Evolutionary conservation across 2,113 vertebrate genomes (phyloP).

Genomic region (Ptilonorhynchus violaceus): DNA sequence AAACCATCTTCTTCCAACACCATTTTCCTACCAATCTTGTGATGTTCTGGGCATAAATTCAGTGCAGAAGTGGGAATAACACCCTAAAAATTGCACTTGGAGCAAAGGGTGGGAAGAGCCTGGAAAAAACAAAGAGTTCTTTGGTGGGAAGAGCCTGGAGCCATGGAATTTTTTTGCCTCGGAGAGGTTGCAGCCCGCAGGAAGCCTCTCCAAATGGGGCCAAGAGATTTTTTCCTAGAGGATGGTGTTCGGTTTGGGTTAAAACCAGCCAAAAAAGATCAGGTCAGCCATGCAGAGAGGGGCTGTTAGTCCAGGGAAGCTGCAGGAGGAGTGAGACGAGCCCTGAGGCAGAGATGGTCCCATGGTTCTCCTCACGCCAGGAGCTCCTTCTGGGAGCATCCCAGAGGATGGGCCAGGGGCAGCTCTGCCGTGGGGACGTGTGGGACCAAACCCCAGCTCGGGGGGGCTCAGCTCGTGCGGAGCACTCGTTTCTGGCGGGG

Average conservation of each 20-base stretch:
- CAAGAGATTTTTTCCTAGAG: background rate
- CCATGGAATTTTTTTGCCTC: background rate
- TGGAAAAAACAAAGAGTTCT: background rate
- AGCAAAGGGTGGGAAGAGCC: background rate
- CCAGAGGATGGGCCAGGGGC: background rate
- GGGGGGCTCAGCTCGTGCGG: background rate
- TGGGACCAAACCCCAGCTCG: background rate
- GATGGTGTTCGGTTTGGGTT: background rate
- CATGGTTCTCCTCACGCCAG: background rate
- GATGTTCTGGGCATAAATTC: background rate
- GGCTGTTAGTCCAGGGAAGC: background rate
- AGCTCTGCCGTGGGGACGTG: rapidly evolving
- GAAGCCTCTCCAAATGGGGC: background rate
- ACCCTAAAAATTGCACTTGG: background rate
- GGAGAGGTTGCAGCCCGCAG: background rate
- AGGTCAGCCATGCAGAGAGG: background rate
- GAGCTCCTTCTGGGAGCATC: background rate
- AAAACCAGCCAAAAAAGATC: background rate
- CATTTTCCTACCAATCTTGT: background rate
- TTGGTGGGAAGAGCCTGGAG: background rate
- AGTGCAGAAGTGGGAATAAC: background rate
- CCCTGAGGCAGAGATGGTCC: rapidly evolving
- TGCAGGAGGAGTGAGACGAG: background rate
- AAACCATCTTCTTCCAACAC: background rate
- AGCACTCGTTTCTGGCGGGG: background rate